A percentile compares a stretch with the other conserved stretches of the same genome.
Evolutionary conservation across 2,797 vertebrate genomes (phyloP).

Genomic region (Coreius guichenoti): DNA sequence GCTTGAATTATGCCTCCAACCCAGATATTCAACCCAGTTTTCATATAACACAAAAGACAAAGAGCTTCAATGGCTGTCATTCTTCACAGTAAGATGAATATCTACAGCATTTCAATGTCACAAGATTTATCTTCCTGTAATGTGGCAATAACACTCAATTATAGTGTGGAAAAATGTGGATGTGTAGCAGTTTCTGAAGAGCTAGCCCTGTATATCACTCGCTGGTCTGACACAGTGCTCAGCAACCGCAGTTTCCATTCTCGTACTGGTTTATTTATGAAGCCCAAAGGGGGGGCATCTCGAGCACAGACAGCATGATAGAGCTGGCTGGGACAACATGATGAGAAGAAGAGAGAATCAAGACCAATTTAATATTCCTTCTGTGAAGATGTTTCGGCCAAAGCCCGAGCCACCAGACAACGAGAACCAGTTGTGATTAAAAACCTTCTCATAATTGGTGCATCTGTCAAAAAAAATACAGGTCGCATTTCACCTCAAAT

Average conservation of each 20-base stretch:
- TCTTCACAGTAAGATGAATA: neutral
- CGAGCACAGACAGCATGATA: neutral
- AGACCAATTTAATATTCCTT: conserved; percentile 27
- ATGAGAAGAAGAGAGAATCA: neutral
- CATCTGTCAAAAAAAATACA: conserved; percentile 8
- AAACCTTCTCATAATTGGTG: neutral
- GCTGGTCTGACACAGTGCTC: neutral
- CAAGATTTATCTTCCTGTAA: neutral
- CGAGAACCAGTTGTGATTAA: neutral
- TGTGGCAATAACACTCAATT: neutral
- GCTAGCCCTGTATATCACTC: neutral
- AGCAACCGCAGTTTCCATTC: neutral
- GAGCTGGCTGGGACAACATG: neutral
- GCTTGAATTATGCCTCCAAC: neutral
- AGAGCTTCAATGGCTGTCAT: neutral
- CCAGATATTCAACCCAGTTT: neutral
- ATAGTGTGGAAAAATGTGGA: neutral
- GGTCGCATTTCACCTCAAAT: neutral
- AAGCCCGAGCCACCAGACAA: conserved; percentile 5
- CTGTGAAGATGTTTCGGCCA: neutral
- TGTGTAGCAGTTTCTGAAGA: conserved; percentile 14
- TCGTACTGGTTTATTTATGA: conserved; percentile 35
- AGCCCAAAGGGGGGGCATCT: conserved; percentile 8
- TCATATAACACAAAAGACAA: conserved; percentile 15
- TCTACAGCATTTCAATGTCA: neutral